phyloP scores from a whole-genome alignment of 2,888 invertebrate genomes.

The Sipha maydis region DNA sequence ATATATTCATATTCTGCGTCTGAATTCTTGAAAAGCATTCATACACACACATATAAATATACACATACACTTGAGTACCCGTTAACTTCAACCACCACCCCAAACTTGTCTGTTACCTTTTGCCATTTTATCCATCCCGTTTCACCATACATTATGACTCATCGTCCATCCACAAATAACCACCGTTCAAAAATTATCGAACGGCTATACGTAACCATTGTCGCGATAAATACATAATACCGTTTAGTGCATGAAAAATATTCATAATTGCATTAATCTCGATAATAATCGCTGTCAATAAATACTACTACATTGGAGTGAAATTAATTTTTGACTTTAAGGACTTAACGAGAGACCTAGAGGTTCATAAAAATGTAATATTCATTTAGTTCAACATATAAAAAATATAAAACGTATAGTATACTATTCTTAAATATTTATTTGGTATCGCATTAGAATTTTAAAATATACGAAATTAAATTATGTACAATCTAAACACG shows the following conservation, averaged over 20 bases:
- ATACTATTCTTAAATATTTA: too few relatives aligned
- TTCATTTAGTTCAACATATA: not conserved
- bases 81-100: not conserved
- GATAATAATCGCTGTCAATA: not conserved
- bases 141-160: not conserved
- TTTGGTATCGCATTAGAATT: too few relatives aligned
- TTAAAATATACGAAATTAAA: too few relatives aligned
- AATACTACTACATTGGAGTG: not conserved
- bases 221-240: conserved; percentile 32
- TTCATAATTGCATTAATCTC: not conserved
- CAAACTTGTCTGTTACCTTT: not conserved
- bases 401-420: too few relatives aligned
- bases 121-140: conserved; percentile 3
- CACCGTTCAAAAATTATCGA: conserved; percentile 1
- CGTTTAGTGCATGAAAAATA: not conserved
- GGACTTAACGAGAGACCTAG: not conserved
- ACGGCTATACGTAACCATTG: not conserved
- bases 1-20: conserved; percentile 54
- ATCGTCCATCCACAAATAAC: conserved; percentile 9
- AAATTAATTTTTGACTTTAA: not conserved
- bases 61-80: not conserved
- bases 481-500: too few relatives aligned
- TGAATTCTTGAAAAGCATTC: conserved; percentile 27
- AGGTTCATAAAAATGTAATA: not conserved
- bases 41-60: not conserved